A percentile compares a stretch with the other conserved stretches of the same genome.
phyloP scores from a whole-genome alignment of 2,113 vertebrate genomes.

The Oreochromis niloticus region DNA sequence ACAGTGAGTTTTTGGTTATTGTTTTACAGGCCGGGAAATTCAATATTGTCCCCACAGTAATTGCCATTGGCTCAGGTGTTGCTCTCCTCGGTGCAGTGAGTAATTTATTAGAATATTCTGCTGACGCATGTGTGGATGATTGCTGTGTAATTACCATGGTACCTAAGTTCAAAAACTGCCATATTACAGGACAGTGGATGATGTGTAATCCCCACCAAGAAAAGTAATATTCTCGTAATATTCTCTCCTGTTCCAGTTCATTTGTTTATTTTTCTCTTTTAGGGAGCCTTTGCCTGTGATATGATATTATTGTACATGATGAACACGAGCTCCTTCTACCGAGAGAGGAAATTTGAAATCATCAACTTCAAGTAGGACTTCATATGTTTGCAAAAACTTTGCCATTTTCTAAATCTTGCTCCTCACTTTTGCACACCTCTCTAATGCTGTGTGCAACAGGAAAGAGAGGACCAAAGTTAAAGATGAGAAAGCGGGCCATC shows the following conservation, averaged over 20 bases:
- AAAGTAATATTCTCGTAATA: background rate
- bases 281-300: constrained; percentile 93
- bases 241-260: background rate
- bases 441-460: background rate
- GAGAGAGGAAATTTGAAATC: constrained; percentile 91
- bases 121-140: background rate
- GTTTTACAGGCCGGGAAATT: constrained; percentile 90
- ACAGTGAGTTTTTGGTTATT: background rate
- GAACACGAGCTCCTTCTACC: constrained; percentile 88
- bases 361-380: constrained; percentile 83
- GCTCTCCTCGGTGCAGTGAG: constrained; percentile 90
- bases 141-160: background rate
- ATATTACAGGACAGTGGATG: background rate
- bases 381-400: background rate
- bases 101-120: constrained; percentile 28
- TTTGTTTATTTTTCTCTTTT: constrained; percentile 16
- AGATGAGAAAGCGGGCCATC: constrained; percentile 23
- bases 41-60: constrained; percentile 87
- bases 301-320: constrained; percentile 92
- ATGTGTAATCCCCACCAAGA: background rate
- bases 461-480: constrained; percentile 43
- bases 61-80: constrained; percentile 88
- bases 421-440: background rate
- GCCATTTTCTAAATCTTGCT: background rate
- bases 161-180: background rate